These are phyloP conservation scores for Gonioctena quinquepunctata DNA, from an alignment of 1,140 invertebrate species.

Conservation along the genomic window DNA sequence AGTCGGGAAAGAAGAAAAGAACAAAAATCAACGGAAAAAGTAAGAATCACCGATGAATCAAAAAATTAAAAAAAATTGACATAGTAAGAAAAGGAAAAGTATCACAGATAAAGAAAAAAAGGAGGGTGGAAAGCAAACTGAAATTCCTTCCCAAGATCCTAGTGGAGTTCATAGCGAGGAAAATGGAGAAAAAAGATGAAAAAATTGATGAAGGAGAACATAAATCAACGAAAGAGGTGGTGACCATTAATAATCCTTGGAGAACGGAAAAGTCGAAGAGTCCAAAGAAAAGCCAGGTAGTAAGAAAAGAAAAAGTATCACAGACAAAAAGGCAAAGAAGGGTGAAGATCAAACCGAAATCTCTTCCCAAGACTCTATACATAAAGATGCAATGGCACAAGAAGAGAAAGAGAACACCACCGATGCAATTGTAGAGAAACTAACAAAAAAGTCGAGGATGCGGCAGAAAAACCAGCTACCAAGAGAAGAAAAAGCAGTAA, in stretches of 20 bases:
- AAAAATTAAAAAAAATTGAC: too few relatives aligned
- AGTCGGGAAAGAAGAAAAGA: too few relatives aligned
- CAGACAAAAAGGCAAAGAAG: neutral
- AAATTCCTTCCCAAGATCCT: neutral
- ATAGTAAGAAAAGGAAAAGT: too few relatives aligned
- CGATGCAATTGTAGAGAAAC: neutral
- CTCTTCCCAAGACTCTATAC: too few relatives aligned
- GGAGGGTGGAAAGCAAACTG: too few relatives aligned
- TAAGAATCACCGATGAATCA: too few relatives aligned
- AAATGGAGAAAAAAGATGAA: neutral
- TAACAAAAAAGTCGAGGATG: neutral
- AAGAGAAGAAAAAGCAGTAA: neutral
- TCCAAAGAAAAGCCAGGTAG: conserved; percentile 5
- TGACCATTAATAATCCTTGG: neutral
- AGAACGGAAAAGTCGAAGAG: neutral
- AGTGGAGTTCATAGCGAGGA: neutral
- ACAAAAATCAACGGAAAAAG: too few relatives aligned
- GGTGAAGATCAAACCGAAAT: too few relatives aligned
- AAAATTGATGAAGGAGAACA: neutral
- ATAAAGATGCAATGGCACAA: neutral
- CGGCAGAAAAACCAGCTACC: neutral
- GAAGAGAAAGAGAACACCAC: neutral
- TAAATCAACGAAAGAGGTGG: neutral
- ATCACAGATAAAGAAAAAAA: too few relatives aligned
- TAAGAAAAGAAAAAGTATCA: neutral